Base-by-base conservation (phyloP, 1,140 invertebrate species). In the Tyrophagus putrescentiae region DNA sequence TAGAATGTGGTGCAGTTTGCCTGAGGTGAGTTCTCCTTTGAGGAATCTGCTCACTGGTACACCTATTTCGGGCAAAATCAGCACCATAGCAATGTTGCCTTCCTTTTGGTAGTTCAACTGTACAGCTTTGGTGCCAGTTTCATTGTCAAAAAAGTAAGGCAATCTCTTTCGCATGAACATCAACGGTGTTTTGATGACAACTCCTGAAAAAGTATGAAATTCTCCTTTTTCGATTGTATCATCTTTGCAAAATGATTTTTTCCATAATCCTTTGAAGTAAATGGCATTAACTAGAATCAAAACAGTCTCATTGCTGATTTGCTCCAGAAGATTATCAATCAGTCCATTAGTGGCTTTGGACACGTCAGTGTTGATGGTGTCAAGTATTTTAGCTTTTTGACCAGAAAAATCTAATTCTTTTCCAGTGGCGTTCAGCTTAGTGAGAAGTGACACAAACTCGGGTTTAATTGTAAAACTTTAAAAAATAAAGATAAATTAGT, bases 191-290 rank as follows among this genome's bases (percentile, higher is more conserved):
- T 76, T 68, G 5, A 48, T 6, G 25, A 6, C 18, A 6, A 27
- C 5, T 5, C 31, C 31, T 13, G 6, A n/a, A n/a, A 29, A 21
- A 48, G 31, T 84, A 0, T 82, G 82, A 52, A 89, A 67, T 0
- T 56, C 23, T n/a, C n/a, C n/a, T 0, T 65, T 41, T 1, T 61
- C 65, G 0, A 0, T 11, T 13, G 86, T 89, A 0, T 65, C 67
- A 1, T 72, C 69, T 18, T 67, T 65, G 36, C 82, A 76, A 69
- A 92, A 91, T 0, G 80, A 77, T 4, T 76, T 71, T 52, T 78
- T 75, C 87, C 87, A 92, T 31, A 75, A 72, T 13, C 84, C 86
- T 73, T 87, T 89, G 71, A 91, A 92, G 69, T 89, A 87, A 39
- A 91, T 76, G 7, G 85, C 85, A 72, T 90, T 91, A 1, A 86